Evolutionary conservation across 2,888 invertebrate species (phyloP), one percentile per base, ranked within the genome.

Genomic region (Colostygia pectinataria): DNA sequence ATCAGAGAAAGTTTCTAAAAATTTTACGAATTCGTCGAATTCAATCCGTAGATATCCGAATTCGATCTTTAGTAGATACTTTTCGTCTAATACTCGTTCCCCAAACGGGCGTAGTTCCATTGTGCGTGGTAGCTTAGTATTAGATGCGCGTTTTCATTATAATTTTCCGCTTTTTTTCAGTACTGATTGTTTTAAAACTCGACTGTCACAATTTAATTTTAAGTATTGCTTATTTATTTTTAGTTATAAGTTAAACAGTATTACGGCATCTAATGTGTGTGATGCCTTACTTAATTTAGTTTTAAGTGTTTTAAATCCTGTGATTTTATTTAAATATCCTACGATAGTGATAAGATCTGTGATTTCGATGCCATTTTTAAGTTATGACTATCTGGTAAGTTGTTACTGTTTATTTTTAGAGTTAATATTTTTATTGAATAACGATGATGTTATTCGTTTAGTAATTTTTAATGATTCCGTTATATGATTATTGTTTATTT

Each of bases 261-360:
- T 46, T 40, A 36, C 13, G 13, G 25, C 31, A 13, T 27, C 20
- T 3, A 9, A 31, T 8, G 12, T 29, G 34, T 13, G 15, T 29
- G 36, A 42, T 41, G 57, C 34, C 52, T 59, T 61, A 57, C 61
- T 51, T 56, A 37, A 41, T 65, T 66, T 86, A 88, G 78, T 72
- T 79, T 68, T 86, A 87, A 83, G 86, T 62, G 70, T 63, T 77
- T 67, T 54, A 74, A 37, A 36, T 39, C 78, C 86, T 88, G 88
- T 89, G 87, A 88, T 88, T 88, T 77, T 73, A 69, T 76, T 81
- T 75, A 77, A 74, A 81, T 80, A 79, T 77, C 69, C 74, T 77
- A 55, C 45, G 72, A 73, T 64, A 69, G 74, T 70, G 72, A 70
- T 73, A 69, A 65, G 64, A 71, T 80, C 87, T 83, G 89, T 89